Evolutionary conservation across 2,888 invertebrate species (phyloP), one percentile per base, ranked within the genome.

Genomic region (Pomacea canaliculata): DNA sequence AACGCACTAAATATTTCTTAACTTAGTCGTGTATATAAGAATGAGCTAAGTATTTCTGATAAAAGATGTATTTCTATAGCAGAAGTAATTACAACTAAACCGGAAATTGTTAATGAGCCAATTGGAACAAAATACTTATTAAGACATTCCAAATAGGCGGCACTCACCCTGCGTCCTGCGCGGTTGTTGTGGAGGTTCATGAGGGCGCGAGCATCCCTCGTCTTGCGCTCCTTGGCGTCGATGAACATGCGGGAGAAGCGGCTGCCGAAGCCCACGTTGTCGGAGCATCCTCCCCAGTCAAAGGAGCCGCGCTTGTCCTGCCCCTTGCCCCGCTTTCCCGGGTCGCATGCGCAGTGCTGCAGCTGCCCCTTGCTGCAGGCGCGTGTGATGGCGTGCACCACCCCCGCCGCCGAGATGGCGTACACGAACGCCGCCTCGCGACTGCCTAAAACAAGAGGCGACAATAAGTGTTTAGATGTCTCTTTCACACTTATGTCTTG

Each of bases 101-200:
- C 37, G 37, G 37, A 37, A 37, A 37, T 37, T 37, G 37, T 5
- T 37, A 37, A 37, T 37, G 37, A 37, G 37, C 37, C 37, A 5
- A 37, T 37, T 5, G 37, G 5, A 37, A 37, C 37, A 37, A 37
- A 37, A 37, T 37, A 37, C 5, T 37, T 37, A 23, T 37, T 5
- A 37, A 37, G 37, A 37, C 37, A 37, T 37, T 37, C 5, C 37
- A 5, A 37, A 3, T 37, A 37, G 37, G 37, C 37, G 59, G 13
- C 12, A 56, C 77, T 93, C 92, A 98, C 97, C 94, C 97, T 93
- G 89, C 98, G 93, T 12, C 98, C 98, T 69, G 97, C 98, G 91
- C 98, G 97, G 91, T 99, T 99, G 92, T 99, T 99, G 91, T 98
- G 98, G 73, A 98, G 92, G 87, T 98, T 98, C 97, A 99, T 98